Base-by-base conservation (phyloP, 2,113 vertebrate species). In the Hyaena hyaena region DNA sequence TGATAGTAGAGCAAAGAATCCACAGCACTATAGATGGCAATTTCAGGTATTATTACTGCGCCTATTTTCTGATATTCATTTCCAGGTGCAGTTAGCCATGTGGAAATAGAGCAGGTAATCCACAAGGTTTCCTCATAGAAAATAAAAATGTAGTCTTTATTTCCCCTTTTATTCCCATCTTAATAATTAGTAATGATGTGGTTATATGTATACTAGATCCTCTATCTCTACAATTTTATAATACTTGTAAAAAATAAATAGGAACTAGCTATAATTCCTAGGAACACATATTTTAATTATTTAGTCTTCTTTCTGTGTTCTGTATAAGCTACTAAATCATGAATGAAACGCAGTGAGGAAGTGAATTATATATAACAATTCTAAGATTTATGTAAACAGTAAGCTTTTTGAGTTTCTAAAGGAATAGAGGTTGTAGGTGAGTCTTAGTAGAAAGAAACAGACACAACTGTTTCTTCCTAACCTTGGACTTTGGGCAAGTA, bases 21-120 rank as follows among this genome's bases (percentile, higher is more conserved):
- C 93, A 74, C 33, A 55, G 43, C 45, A 76, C 96, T 74, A 10
- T 69, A 97, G 98, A 96, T 97, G 98, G 97, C 81, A 96, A 76
- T 97, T 84, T 96, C 96, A 69, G 96, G 79, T 98, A 86, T 73
- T 95, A 76, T 97, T 97, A n/a, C 28, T 55, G 5, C n/a, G 61
- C 82, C 81, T 43, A 45, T 68, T 53, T 28, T 35, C 58, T 0
- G 0, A 55, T 55, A 31, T 5, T 93, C 26, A 71, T 43, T 74
- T 96, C 65, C 55, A 88, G 73, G 14, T 80, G 31, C 35, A 77
- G 66, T 86, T 55, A 90, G 19, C 80, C n/a, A 55, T 43, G 16
- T 58, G 43, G 15, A 1, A 80, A 79, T 71, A 53, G 24, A 48
- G 23, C 12, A 79, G 17, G 48, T 85, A 86, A 66, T 24, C 21